Base-by-base conservation (phyloP, 2,888 invertebrate species). In the Leptogaster cylindrica region DNA sequence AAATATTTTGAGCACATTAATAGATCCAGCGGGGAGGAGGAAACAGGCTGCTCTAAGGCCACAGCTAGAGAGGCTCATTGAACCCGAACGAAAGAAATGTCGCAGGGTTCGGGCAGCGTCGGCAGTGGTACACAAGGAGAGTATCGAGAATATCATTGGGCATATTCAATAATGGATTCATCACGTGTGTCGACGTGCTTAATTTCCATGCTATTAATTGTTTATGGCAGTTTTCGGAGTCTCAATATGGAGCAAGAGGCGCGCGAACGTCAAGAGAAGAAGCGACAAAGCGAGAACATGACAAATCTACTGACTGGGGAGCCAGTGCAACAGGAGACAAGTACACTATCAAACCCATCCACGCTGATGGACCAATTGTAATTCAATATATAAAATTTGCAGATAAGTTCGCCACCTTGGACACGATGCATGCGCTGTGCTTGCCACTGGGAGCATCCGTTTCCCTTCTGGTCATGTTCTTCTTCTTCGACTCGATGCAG, bases 401-500 rank as follows among this genome's bases (percentile, higher is more conserved):
- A 76, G 76, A 84, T 85, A 87, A 89, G 81, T 91, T 97, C 72
- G 96, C 97, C 82, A 97, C 97, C 0, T 83, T 97, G 79, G 96
- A 97, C 83, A 95, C 95, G 68, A 93, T 97, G 90, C 97, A 97
- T 82, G 97, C 97, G 75, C 86, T 97, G 76, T 96, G 97, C 84
- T 87, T 97, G 80, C 97, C 97, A 68, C 85, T 95, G 71, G 96
- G 96, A 77, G 97, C 97, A 74, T 97, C 97, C 71, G 90, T 96
- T 75, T 97, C 97, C 70, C 86, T 97, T 72, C 89, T 97, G 70
- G 89, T 97, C 77, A 97, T 97, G 97, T 97, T 97, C 83, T 96
- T 97, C 86, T 97, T 97, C 84, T 97, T 97, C 79, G 97, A 97
- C 83, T 97, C 97, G 67, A 95, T 97, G 92, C 97, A 97, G 84